Conservation (phyloP, 2,113 vertebrate species). For the Syrmaticus mikado region DNA sequence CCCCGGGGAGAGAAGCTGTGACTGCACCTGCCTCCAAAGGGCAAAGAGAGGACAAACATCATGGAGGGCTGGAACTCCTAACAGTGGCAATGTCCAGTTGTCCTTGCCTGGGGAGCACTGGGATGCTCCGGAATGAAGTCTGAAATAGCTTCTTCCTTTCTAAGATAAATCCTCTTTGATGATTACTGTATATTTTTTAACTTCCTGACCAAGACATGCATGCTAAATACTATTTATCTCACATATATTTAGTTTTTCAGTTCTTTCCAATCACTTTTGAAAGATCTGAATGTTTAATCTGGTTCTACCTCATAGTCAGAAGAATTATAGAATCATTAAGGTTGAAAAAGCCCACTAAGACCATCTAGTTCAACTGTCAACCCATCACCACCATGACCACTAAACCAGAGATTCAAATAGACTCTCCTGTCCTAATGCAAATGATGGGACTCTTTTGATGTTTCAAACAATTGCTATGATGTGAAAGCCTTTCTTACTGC, state of each 20-base stretch:
- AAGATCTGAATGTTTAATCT: not conserved
- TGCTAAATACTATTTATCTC: not conserved
- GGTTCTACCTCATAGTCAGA: not conserved
- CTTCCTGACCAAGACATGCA: not conserved
- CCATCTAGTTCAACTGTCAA: not conserved
- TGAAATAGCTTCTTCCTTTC: not conserved
- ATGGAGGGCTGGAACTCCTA: not conserved
- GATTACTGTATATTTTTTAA: not conserved
- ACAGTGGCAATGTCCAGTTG: not conserved
- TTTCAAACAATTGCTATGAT: not conserved
- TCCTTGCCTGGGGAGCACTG: not conserved
- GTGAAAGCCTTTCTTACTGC: not conserved
- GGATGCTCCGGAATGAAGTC: not conserved
- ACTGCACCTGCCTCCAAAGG: slow-evolving; percentile 46
- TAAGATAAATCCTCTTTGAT: not conserved
- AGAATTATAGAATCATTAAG: not conserved
- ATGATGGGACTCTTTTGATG: not conserved
- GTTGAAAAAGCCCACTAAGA: not conserved
- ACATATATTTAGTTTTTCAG: not conserved
- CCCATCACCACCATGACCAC: no score
- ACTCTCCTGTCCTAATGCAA: not conserved
- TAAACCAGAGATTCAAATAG: not conserved
- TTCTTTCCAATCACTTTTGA: not conserved
- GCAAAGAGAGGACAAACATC: not conserved
- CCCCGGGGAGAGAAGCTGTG: not conserved